Percentiles rank a stretch among this genome's conserved stretches.
phyloP scores from a whole-genome alignment of 2,888 invertebrate species.

The Scaeva pyrastri region DNA sequence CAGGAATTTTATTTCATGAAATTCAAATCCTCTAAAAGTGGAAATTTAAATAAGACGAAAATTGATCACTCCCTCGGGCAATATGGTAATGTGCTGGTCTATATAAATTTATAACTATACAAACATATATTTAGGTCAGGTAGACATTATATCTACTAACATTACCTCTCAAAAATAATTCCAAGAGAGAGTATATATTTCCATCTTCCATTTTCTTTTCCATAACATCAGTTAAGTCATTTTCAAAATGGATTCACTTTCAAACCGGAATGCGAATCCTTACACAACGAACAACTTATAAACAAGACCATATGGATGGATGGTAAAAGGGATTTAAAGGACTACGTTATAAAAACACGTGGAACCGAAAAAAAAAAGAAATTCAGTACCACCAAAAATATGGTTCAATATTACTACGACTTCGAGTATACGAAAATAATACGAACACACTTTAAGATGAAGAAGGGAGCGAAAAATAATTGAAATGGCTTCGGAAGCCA shows the following conservation, averaged over 20 bases:
- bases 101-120: too few relatives aligned
- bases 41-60: background rate
- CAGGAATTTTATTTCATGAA: background rate
- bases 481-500: constrained; percentile 4
- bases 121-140: too few relatives aligned
- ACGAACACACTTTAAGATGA: background rate
- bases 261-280: background rate
- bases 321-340: background rate
- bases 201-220: background rate
- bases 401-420: background rate
- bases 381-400: background rate
- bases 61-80: background rate
- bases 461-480: background rate
- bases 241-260: background rate
- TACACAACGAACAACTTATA: background rate
- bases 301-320: background rate
- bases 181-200: background rate
- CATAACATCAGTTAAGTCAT: background rate
- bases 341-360: background rate
- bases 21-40: background rate
- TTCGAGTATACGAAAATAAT: too few relatives aligned
- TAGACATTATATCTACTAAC: background rate
- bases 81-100: background rate
- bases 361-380: background rate
- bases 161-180: background rate